These are phyloP conservation scores for Nephrotoma guestfalica DNA, from an alignment of 2,888 invertebrate genomes.

Conservation along the genomic window DNA sequence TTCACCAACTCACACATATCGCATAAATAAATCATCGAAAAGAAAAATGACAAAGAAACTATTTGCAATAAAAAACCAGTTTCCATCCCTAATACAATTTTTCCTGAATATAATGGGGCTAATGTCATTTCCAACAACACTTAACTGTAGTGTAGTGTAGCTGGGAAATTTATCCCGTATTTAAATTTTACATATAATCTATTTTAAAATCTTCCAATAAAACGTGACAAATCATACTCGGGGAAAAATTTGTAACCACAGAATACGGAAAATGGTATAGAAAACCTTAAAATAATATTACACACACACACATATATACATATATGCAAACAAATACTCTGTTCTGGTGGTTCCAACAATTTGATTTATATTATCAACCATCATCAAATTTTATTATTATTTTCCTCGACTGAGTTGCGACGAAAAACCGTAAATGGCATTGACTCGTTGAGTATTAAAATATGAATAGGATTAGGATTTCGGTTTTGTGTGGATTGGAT, in stretches of 20 bases:
- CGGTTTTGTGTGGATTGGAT: not conserved
- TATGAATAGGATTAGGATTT: not conserved
- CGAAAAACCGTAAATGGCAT: not conserved
- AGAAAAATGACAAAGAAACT: too few species aligned
- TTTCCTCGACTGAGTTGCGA: not conserved
- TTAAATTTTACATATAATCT: not conserved
- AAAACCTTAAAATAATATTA: not conserved
- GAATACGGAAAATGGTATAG: not conserved
- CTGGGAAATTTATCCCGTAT: not conserved
- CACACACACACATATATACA: not conserved
- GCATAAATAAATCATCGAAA: too few species aligned
- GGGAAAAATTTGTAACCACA: not conserved
- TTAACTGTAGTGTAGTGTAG: not conserved
- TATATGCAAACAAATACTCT: not conserved
- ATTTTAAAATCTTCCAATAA: not conserved
- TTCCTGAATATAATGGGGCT: not conserved
- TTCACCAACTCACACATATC: too few species aligned
- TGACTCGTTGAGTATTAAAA: not conserved
- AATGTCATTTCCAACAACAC: not conserved
- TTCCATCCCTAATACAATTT: not conserved
- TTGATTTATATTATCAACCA: not conserved
- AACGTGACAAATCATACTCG: not conserved
- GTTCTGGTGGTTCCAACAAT: not conserved
- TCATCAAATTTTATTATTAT: not conserved
- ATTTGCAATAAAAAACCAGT: not conserved